These are phyloP conservation scores for Lasioglossum malachurum DNA, from an alignment of 2,888 invertebrate species.

Conservation along the genomic window DNA sequence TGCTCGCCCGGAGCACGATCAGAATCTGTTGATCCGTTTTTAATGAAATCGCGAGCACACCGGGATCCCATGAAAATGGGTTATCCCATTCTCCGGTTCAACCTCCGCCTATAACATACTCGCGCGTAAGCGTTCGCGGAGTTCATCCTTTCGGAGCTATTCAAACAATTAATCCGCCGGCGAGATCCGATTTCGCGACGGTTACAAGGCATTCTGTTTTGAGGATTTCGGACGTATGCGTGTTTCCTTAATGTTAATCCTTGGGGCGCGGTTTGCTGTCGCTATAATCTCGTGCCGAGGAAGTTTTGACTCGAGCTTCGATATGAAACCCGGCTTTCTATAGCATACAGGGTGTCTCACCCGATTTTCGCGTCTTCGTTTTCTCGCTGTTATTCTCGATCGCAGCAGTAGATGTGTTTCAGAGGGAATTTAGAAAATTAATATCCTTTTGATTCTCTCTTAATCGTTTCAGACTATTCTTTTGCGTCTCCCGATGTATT, in stretches of 20 bases:
- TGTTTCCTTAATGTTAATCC: background rate
- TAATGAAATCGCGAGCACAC: background rate
- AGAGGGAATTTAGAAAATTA: too few relatives aligned
- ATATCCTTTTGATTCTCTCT: background rate
- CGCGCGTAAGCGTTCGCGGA: background rate
- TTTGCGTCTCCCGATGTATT: background rate
- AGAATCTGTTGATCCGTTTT: background rate
- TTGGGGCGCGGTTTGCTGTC: background rate
- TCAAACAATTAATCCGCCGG: background rate
- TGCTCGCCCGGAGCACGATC: background rate
- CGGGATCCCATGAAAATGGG: background rate
- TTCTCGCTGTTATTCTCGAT: too few relatives aligned
- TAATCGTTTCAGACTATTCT: background rate
- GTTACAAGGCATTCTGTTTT: background rate
- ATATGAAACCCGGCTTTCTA: background rate
- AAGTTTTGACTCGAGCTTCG: background rate
- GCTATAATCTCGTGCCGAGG: background rate
- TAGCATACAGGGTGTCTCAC: too few relatives aligned
- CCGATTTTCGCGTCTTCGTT: too few relatives aligned
- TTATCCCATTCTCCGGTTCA: background rate
- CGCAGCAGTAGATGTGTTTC: too few relatives aligned
- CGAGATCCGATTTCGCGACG: background rate
- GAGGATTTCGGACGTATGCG: background rate
- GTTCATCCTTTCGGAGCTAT: background rate
- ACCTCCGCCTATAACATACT: background rate